phyloP scores from a whole-genome alignment of 2,888 invertebrate species.

The Aphrophora alni region DNA sequence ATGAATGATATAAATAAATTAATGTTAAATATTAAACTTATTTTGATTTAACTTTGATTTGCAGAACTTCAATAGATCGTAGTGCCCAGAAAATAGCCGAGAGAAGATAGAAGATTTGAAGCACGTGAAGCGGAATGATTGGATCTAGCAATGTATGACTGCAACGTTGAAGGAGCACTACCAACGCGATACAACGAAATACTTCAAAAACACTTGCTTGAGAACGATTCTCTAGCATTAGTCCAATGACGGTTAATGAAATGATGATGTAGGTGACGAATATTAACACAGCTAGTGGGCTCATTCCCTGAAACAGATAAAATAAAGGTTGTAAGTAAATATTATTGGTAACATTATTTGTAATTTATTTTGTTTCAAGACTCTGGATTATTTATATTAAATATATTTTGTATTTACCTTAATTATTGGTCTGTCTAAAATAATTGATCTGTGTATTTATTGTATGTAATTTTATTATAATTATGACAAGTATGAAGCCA shows the following conservation, averaged over 20 bases:
- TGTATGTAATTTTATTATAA: too few relatives aligned
- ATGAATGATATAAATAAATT: too few relatives aligned
- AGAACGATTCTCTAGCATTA: conserved; percentile 72
- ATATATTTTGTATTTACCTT: too few relatives aligned
- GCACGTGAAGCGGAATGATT: conserved; percentile 56
- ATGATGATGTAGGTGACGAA: conserved; percentile 70
- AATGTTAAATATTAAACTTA: background rate
- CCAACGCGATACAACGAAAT: conserved; percentile 68
- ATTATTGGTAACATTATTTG: background rate
- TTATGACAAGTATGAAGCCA: too few relatives aligned
- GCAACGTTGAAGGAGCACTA: conserved; percentile 57
- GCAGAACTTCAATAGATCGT: conserved; percentile 65
- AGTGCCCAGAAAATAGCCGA: conserved; percentile 70
- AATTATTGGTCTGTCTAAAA: too few relatives aligned
- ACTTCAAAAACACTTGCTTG: conserved; percentile 69
- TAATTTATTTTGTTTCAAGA: too few relatives aligned
- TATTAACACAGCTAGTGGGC: conserved; percentile 64
- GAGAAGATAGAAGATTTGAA: conserved; percentile 65
- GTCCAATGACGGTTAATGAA: conserved; percentile 72
- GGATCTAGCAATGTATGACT: conserved; percentile 54
- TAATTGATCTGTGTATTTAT: too few relatives aligned
- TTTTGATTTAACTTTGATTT: conserved; percentile 59
- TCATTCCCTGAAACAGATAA: conserved; percentile 63
- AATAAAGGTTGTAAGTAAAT: background rate
- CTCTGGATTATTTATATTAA: too few relatives aligned